A percentile compares a stretch with the other conserved stretches of the same genome.
Evolutionary conservation across 2,888 invertebrate species (phyloP).

Genomic region (Mythimna loreyi): DNA sequence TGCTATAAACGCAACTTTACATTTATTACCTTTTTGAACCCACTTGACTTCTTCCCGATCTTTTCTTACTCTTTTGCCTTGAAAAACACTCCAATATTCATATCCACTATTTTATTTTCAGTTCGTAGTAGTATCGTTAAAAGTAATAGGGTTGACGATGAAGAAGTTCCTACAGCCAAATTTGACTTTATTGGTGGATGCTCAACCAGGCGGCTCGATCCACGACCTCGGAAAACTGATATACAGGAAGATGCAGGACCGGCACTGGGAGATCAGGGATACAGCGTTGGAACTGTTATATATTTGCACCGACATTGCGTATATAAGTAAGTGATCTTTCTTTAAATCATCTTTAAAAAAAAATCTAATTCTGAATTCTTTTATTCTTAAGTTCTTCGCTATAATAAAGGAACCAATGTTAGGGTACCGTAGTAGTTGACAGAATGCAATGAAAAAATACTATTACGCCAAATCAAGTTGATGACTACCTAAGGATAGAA

Average conservation of each 20-base stretch:
- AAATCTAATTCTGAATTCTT: background rate
- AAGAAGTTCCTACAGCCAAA: slow-evolving; percentile 95
- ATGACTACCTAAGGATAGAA: background rate
- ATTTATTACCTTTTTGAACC: background rate
- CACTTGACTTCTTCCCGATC: background rate
- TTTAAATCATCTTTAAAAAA: background rate
- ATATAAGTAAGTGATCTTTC: slow-evolving; percentile 91
- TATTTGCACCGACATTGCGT: slow-evolving; percentile 93
- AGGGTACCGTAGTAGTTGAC: background rate
- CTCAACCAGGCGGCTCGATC: slow-evolving; percentile 92
- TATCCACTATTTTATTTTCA: slow-evolving; percentile 86
- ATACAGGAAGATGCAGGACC: slow-evolving; percentile 93
- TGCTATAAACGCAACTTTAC: background rate
- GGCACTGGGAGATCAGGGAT: slow-evolving; percentile 95
- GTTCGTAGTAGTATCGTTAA: slow-evolving; percentile 93
- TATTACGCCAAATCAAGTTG: background rate
- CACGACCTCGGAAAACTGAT: slow-evolving; percentile 93
- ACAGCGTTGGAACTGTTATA: slow-evolving; percentile 94
- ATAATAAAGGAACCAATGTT: too few species aligned
- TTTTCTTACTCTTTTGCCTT: background rate
- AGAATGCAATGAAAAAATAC: background rate
- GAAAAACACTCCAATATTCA: too few species aligned
- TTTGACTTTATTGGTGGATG: slow-evolving; percentile 93
- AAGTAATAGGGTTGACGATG: slow-evolving; percentile 93
- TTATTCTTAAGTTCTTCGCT: too few species aligned